Percentiles rank a stretch among this genome's conserved stretches.
These are phyloP conservation scores for Alligator mississippiensis DNA, from an alignment of 2,113 vertebrate species.

Conservation along the genomic window DNA sequence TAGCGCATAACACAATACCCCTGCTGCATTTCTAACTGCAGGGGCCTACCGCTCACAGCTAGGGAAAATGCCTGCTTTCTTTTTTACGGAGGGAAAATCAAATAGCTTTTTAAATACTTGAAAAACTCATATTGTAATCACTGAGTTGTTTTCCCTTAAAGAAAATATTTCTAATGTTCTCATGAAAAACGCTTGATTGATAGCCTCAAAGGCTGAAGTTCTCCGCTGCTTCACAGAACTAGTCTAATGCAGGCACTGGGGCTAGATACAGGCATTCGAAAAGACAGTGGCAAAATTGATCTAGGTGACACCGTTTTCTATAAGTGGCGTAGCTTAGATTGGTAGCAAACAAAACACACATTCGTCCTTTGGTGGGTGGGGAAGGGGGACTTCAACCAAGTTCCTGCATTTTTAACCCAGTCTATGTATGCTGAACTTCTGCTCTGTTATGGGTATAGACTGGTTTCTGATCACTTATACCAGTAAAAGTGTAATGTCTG, in stretches of 20 bases:
- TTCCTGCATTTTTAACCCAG: too few relatives aligned
- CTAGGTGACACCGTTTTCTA: too few relatives aligned
- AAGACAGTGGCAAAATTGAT: too few relatives aligned
- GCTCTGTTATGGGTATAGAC: too few relatives aligned
- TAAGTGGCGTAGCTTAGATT: too few relatives aligned
- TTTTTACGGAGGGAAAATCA: background rate
- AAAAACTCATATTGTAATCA: background rate
- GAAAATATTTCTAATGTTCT: background rate
- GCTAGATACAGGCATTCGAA: too few relatives aligned
- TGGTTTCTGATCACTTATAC: too few relatives aligned
- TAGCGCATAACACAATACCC: slow-evolving; percentile 10
- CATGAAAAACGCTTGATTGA: background rate
- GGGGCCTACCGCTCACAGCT: slow-evolving; percentile 5
- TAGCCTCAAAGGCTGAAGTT: background rate
- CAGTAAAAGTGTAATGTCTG: too few relatives aligned
- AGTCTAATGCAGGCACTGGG: background rate
- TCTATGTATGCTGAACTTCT: too few relatives aligned
- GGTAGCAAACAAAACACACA: too few relatives aligned
- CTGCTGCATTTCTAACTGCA: slow-evolving; percentile 24
- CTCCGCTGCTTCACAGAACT: background rate
- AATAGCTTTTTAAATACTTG: background rate
- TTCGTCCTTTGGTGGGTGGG: too few relatives aligned
- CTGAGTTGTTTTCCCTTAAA: background rate
- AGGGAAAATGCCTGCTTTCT: background rate
- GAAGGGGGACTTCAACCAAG: too few relatives aligned